Percentiles rank a stretch among this genome's conserved stretches.
Evolutionary conservation across 2,113 vertebrate species (phyloP).

Genomic region (Bostrychus sinensis): DNA sequence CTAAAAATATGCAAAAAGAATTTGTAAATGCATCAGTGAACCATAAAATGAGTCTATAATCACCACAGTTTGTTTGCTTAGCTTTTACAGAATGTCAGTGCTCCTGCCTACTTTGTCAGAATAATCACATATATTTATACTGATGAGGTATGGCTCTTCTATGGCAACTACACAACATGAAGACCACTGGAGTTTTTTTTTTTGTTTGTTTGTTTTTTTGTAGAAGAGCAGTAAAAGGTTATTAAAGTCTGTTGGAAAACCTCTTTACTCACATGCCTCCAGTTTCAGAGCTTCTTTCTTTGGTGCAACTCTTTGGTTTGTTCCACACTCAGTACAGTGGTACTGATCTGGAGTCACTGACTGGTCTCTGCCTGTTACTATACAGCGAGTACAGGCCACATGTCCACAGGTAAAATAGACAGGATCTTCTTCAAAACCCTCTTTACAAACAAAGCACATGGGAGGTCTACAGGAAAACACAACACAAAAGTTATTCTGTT

Average conservation of each 20-base stretch:
- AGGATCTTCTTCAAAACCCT: neutral
- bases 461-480: neutral
- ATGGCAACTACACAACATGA: too few species aligned
- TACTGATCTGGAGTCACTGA: neutral
- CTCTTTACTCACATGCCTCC: neutral
- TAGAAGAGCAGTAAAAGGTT: too few species aligned
- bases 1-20: conserved; percentile 26
- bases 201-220: too few species aligned
- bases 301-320: neutral
- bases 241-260: too few species aligned
- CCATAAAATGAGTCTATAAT: too few species aligned
- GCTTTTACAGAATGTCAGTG: too few species aligned
- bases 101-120: too few species aligned
- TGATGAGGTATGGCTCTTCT: too few species aligned
- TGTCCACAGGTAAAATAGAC: conserved; percentile 25
- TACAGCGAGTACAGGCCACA: conserved; percentile 21
- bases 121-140: too few species aligned
- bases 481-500: neutral
- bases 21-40: too few species aligned
- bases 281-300: neutral
- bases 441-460: conserved; percentile 9
- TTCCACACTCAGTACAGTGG: conserved; percentile 6
- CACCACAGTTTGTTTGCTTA: too few species aligned
- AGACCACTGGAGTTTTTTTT: too few species aligned
- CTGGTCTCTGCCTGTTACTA: neutral